A percentile compares a stretch with the other conserved stretches of the same genome.
These are phyloP conservation scores for Nicator chloris DNA, from an alignment of 2,113 vertebrate genomes.

Conservation along the genomic window DNA sequence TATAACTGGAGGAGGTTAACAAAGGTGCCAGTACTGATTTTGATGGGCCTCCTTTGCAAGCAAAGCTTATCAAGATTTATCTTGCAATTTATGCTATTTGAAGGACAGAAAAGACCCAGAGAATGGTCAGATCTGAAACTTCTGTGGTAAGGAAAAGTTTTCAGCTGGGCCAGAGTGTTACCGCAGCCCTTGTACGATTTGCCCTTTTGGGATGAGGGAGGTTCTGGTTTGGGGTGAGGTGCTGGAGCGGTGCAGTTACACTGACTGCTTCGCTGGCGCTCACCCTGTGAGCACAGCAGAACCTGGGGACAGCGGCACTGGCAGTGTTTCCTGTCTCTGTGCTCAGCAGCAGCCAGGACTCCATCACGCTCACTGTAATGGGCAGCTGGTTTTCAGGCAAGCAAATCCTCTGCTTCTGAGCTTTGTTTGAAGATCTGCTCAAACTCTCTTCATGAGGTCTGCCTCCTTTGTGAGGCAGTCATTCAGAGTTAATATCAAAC, in stretches of 20 bases:
- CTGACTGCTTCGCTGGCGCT: accelerated
- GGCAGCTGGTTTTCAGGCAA: background rate
- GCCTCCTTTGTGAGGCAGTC: background rate
- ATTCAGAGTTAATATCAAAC: background rate
- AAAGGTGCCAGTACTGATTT: background rate
- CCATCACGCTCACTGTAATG: background rate
- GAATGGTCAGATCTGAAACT: background rate
- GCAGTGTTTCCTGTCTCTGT: background rate
- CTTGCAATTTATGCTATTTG: background rate
- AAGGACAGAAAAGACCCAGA: background rate
- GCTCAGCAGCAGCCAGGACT: background rate
- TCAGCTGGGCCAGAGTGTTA: background rate
- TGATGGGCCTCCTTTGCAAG: background rate
- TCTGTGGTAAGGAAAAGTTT: accelerated
- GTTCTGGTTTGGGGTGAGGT: background rate
- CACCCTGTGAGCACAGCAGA: background rate
- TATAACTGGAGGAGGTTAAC: background rate
- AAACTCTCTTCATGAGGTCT: background rate
- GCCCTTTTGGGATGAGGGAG: background rate
- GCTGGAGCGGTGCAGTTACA: background rate
- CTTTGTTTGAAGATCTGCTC: background rate
- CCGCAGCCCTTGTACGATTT: background rate
- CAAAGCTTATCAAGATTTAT: background rate
- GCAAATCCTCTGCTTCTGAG: background rate
- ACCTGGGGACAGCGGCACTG: background rate